These are phyloP conservation scores for Halocynthia roretzi DNA, from an alignment of 23 tunicate genomes.

Conservation along the genomic window DNA sequence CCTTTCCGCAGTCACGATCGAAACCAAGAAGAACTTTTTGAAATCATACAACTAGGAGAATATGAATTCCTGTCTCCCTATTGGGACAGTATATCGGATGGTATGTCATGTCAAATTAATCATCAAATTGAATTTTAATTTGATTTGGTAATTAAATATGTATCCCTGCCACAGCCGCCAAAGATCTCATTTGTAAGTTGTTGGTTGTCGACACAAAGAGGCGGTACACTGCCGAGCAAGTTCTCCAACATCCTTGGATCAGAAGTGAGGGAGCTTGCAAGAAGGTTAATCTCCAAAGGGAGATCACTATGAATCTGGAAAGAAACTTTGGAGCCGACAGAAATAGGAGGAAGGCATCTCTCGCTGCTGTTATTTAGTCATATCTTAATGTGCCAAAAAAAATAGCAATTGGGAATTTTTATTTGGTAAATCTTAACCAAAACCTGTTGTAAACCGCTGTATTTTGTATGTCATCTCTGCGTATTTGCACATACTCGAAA, in stretches of 20 bases:
- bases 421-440: too few relatives aligned
- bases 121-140: neutral
- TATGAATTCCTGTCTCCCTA: conserved; percentile 97
- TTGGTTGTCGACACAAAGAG: conserved; percentile 95
- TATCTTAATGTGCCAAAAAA: neutral
- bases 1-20: conserved; percentile 89
- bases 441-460: too few relatives aligned
- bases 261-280: conserved; percentile 86
- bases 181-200: conserved; percentile 78
- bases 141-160: neutral
- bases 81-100: conserved; percentile 97
- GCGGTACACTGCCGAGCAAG: conserved; percentile 96
- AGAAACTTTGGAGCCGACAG: conserved; percentile 90
- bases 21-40: conserved; percentile 91
- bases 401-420: too few relatives aligned
- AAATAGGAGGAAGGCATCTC: conserved; percentile 35
- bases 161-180: conserved; percentile 58
- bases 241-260: conserved; percentile 90
- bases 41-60: conserved; percentile 91
- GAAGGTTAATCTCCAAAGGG: conserved; percentile 86
- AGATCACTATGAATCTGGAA: conserved; percentile 96
- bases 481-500: too few relatives aligned
- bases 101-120: conserved; percentile 13
- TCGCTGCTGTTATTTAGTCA: neutral
- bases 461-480: too few relatives aligned